These are phyloP conservation scores for Zeus faber DNA, from an alignment of 2,113 vertebrate genomes.

Conservation along the genomic window DNA sequence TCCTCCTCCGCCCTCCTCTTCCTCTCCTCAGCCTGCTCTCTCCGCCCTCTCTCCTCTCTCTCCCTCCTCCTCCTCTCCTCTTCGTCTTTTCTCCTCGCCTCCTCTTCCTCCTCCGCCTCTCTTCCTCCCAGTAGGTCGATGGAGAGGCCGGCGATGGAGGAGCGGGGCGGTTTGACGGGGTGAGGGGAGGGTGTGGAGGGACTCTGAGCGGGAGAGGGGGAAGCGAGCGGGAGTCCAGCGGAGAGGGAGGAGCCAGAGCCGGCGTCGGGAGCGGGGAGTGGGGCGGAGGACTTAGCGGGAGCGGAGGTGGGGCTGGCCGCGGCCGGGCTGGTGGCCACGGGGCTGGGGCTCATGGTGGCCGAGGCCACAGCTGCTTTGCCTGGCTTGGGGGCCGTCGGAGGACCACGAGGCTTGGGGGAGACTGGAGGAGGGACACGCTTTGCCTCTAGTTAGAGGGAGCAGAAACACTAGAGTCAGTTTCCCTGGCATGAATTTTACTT, in stretches of 20 bases:
- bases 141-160: constrained; percentile 82
- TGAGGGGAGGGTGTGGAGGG: constrained; percentile 70
- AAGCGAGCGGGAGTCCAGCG: constrained; percentile 77
- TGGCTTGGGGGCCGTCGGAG: constrained; percentile 91
- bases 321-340: constrained; percentile 51
- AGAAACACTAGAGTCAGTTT: neutral
- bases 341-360: constrained; percentile 29
- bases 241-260: constrained; percentile 62
- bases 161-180: constrained; percentile 89
- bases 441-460: constrained; percentile 67
- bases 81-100: constrained; percentile 39
- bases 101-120: constrained; percentile 61
- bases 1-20: constrained; percentile 3
- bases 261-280: constrained; percentile 72
- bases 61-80: constrained; percentile 7
- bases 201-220: constrained; percentile 70
- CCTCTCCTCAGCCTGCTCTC: constrained; percentile 32
- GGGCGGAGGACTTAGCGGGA: constrained; percentile 71
- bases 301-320: constrained; percentile 35
- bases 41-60: constrained; percentile 27
- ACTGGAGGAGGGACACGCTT: constrained; percentile 86
- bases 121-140: constrained; percentile 66
- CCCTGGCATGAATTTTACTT: too few relatives aligned
- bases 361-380: constrained; percentile 71
- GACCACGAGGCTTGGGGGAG: constrained; percentile 90